These are phyloP conservation scores for Nerophis lumbriciformis DNA, from an alignment of 2,113 vertebrate species.

Conservation along the genomic window DNA sequence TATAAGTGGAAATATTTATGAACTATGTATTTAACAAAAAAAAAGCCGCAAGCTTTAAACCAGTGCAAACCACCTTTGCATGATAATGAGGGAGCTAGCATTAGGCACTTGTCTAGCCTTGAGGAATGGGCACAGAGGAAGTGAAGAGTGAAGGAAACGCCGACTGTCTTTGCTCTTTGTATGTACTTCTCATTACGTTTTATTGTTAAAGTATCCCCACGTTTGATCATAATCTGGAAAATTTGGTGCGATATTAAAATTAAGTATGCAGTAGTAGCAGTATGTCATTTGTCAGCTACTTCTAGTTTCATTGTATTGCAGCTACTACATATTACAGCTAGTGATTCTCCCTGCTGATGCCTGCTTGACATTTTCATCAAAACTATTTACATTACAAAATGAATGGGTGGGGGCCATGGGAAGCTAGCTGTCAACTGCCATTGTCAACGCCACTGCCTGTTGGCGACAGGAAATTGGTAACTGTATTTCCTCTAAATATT, in stretches of 20 bases:
- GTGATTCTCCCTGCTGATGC: conserved; percentile 5
- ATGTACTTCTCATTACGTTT: conserved; percentile 8
- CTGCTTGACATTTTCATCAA: conserved; percentile 50
- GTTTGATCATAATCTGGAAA: neutral
- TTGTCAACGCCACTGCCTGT: conserved; percentile 56
- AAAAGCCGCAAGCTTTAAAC: conserved; percentile 26
- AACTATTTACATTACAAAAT: conserved; percentile 60
- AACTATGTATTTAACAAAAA: conserved; percentile 18
- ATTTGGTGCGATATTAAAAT: neutral
- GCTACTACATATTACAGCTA: neutral
- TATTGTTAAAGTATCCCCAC: neutral
- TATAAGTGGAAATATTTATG: neutral
- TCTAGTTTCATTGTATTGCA: neutral
- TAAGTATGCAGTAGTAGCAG: neutral
- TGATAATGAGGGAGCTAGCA: conserved; percentile 48
- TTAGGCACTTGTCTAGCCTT: conserved; percentile 33
- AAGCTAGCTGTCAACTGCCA: conserved; percentile 54
- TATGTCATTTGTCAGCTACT: neutral
- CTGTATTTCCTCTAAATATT: conserved; percentile 42
- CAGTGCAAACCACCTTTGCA: conserved; percentile 46
- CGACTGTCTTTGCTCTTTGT: conserved; percentile 12
- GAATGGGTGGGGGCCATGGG: conserved; percentile 46
- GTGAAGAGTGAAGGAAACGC: conserved; percentile 4
- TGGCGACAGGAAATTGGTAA: conserved; percentile 62
- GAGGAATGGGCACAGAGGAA: conserved; percentile 16